Evolutionary conservation across 2,888 invertebrate species (phyloP).

Genomic region (Euzetes globulus): DNA sequence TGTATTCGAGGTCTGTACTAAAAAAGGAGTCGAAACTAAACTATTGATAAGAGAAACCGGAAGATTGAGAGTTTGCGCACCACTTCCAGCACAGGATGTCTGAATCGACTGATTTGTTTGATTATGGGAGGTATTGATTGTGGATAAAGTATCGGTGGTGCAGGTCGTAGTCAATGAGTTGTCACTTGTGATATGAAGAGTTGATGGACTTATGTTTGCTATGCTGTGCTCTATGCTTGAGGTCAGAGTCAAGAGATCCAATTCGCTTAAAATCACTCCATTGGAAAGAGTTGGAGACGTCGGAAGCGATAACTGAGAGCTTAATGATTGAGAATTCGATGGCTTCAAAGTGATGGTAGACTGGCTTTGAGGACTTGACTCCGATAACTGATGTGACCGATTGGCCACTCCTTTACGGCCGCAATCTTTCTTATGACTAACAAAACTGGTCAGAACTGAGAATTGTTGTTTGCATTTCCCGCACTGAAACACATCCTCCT

Average conservation of each 20-base stretch:
- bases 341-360: neutral
- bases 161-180: neutral
- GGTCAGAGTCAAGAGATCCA: constrained; percentile 42
- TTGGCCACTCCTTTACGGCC: constrained; percentile 38
- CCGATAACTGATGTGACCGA: neutral
- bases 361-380: neutral
- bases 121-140: neutral
- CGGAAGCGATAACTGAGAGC: constrained; percentile 15
- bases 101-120: neutral
- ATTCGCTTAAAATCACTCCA: constrained; percentile 39
- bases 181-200: constrained; percentile 32
- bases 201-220: constrained; percentile 30
- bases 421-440: constrained; percentile 55
- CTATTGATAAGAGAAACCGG: constrained; percentile 37
- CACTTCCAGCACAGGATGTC: neutral
- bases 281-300: constrained; percentile 9
- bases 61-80: constrained; percentile 36
- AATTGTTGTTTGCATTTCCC: constrained; percentile 62
- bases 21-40: constrained; percentile 38
- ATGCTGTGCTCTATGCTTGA: constrained; percentile 33
- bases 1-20: constrained; percentile 34
- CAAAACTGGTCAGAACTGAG: constrained; percentile 55
- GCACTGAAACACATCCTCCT: constrained; percentile 63
- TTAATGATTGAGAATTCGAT: neutral
- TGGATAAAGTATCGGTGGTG: constrained; percentile 1